Percentiles rank a stretch among this genome's conserved stretches.
Conservation (phyloP, 1,140 invertebrate genomes). For the Panagrolaimus sp. region DNA sequence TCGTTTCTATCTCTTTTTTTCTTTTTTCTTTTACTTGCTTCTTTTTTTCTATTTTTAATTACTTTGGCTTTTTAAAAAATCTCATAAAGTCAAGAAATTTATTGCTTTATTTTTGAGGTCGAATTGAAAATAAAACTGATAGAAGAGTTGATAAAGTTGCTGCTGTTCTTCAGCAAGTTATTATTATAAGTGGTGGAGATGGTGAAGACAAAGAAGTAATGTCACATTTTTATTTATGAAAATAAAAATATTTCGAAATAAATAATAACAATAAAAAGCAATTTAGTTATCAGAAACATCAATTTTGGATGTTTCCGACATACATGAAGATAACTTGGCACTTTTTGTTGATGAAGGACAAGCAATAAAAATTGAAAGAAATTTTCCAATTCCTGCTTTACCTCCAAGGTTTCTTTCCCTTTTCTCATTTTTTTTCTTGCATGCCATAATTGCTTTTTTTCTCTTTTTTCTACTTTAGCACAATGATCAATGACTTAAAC, state of each 20-base stretch:
- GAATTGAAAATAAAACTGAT: slow-evolving; percentile 37
- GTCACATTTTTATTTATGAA: too few relatives aligned
- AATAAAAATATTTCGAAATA: too few relatives aligned
- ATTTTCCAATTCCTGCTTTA: slow-evolving; percentile 38
- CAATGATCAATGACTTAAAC: not conserved
- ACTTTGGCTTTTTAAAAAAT: too few relatives aligned
- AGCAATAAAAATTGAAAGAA: slow-evolving; percentile 38
- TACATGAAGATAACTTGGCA: slow-evolving; percentile 41
- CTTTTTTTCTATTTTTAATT: not conserved
- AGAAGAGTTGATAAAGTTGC: slow-evolving; percentile 35
- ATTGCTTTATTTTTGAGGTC: not conserved
- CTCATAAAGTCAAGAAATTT: too few relatives aligned
- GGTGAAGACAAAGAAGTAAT: not conserved
- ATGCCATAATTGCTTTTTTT: slow-evolving; percentile 11
- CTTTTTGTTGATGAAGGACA: slow-evolving; percentile 39
- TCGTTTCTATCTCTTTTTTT: not conserved
- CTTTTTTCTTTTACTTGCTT: not conserved
- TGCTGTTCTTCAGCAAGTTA: slow-evolving; percentile 27
- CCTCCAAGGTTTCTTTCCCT: slow-evolving; percentile 30
- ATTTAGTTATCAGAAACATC: slow-evolving; percentile 13
- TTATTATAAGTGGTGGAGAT: slow-evolving; percentile 23
- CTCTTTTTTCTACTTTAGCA: not conserved
- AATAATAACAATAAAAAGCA: too few relatives aligned
- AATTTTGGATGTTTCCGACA: slow-evolving; percentile 36
- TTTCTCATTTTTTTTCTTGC: not conserved